Percentiles rank a stretch among this genome's conserved stretches.
These are phyloP conservation scores for Enteromius viviparus DNA, from an alignment of 2,797 vertebrate species.

Conservation along the genomic window DNA sequence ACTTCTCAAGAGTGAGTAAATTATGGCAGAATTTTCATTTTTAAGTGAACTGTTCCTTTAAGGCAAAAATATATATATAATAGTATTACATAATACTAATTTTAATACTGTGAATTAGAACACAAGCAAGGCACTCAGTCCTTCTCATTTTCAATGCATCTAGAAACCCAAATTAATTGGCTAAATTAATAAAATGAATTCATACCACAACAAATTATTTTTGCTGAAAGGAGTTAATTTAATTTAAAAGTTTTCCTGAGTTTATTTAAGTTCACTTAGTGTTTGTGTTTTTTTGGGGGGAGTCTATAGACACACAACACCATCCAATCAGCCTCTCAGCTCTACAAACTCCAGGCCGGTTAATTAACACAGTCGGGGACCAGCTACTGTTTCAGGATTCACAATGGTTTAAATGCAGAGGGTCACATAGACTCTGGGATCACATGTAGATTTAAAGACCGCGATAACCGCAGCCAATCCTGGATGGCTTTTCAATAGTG, in stretches of 20 bases:
- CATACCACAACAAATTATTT: not conserved
- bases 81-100: not conserved
- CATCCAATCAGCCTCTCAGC: not conserved
- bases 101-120: not conserved
- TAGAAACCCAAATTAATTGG: not conserved
- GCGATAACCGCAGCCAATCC: slow-evolving; percentile 5
- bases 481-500: slow-evolving; percentile 10
- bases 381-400: not conserved
- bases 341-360: not conserved
- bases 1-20: too few relatives aligned
- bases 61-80: not conserved
- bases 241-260: slow-evolving; percentile 3
- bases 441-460: slow-evolving; percentile 13
- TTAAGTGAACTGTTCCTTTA: too few relatives aligned
- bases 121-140: not conserved
- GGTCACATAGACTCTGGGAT: not conserved
- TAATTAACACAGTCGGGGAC: not conserved
- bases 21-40: too few relatives aligned
- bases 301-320: not conserved
- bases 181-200: not conserved
- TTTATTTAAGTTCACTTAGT: not conserved
- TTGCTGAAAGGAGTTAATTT: not conserved
- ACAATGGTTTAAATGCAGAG: not conserved
- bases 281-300: not conserved
- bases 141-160: not conserved